Percentiles rank a stretch among this genome's conserved stretches.
Conservation (phyloP, 2,888 invertebrate genomes). For the Caenorhabditis zanzibari region DNA sequence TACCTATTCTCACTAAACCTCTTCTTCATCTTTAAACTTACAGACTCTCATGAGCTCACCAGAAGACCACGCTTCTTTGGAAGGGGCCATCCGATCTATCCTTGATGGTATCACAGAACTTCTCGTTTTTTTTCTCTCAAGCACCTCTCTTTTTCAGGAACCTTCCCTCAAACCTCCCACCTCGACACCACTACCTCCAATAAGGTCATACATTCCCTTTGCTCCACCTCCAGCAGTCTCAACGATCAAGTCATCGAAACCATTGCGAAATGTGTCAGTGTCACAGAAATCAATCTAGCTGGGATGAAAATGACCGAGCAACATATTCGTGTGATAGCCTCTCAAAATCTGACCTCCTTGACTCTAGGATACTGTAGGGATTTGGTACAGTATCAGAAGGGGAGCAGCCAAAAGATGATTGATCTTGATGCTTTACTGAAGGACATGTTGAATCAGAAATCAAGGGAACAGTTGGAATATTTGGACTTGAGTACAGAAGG, state of each 20-base stretch:
- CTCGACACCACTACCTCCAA: too few relatives aligned
- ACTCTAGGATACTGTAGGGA: not conserved
- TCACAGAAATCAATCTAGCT: not conserved
- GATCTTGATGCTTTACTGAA: not conserved
- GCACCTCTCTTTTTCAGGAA: too few relatives aligned
- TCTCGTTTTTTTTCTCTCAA: too few relatives aligned
- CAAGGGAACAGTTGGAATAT: not conserved
- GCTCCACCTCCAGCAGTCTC: too few relatives aligned
- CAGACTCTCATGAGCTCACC: too few relatives aligned
- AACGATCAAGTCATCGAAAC: not conserved
- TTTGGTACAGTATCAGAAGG: not conserved
- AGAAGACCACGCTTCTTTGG: too few relatives aligned
- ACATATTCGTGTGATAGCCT: not conserved
- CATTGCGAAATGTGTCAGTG: not conserved
- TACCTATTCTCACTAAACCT: too few relatives aligned
- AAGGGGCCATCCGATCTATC: too few relatives aligned
- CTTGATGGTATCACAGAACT: too few relatives aligned
- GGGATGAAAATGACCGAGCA: not conserved
- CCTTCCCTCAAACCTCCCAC: too few relatives aligned
- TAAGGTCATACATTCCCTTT: too few relatives aligned
- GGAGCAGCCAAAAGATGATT: not conserved
- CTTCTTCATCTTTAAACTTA: too few relatives aligned
- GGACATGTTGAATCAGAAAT: not conserved
- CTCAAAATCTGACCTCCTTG: not conserved
- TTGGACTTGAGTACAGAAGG: not conserved